Percentiles rank a stretch among this genome's conserved stretches.
Evolutionary conservation across 2,113 vertebrate species (phyloP).

Genomic region (Dromaius novaehollandiae): DNA sequence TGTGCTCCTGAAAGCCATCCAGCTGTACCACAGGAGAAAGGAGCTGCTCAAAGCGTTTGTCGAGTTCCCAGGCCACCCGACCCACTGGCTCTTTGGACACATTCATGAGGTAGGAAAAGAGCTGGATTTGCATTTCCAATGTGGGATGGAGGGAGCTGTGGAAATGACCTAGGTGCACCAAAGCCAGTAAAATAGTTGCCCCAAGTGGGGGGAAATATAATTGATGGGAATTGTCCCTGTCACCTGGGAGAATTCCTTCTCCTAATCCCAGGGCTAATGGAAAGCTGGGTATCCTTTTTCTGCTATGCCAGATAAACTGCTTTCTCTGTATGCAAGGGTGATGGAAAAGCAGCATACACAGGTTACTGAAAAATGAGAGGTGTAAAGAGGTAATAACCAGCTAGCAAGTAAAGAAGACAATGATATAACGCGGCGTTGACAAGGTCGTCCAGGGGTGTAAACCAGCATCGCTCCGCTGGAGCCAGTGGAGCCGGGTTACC

Average conservation of each 20-base stretch:
- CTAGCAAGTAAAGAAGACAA: accelerated
- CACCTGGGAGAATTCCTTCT: background rate
- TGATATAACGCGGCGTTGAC: accelerated
- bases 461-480: background rate
- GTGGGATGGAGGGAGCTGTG: background rate
- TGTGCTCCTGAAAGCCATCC: conserved; percentile 66
- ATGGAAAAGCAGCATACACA: no score
- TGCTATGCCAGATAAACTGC: accelerated
- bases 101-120: conserved; percentile 73
- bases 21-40: conserved; percentile 68
- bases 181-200: no score
- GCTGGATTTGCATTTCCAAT: background rate
- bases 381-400: background rate
- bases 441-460: accelerated
- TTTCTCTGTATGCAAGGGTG: background rate
- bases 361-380: background rate
- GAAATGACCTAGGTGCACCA: background rate
- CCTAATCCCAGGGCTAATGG: no score
- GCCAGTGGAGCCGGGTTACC: background rate
- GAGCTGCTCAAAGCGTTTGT: conserved; percentile 69
- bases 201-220: no score
- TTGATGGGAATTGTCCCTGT: no score
- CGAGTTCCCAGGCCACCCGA: conserved; percentile 78
- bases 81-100: conserved; percentile 84
- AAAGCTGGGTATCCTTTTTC: background rate